phyloP scores from a whole-genome alignment of 2,113 vertebrate species.

The Epinephelus moara region DNA sequence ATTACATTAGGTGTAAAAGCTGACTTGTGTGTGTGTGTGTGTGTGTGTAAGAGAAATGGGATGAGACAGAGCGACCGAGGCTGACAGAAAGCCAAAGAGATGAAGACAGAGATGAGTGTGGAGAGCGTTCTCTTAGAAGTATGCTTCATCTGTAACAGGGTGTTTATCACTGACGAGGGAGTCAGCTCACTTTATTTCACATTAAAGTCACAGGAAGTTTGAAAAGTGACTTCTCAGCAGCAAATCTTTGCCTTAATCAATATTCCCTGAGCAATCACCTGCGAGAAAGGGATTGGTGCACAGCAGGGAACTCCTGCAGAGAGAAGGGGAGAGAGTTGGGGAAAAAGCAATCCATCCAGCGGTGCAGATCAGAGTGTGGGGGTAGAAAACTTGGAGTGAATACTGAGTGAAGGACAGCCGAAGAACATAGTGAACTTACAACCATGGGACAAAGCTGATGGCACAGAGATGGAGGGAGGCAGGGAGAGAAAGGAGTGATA shows the following conservation, averaged over 20 bases:
- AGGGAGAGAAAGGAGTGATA: constrained; percentile 3
- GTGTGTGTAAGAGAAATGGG: background rate
- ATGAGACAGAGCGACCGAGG: constrained; percentile 31
- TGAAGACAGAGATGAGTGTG: constrained; percentile 35
- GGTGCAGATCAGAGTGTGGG: constrained; percentile 61
- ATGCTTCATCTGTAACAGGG: constrained; percentile 31
- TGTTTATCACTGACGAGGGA: constrained; percentile 59
- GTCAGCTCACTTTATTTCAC: constrained; percentile 67
- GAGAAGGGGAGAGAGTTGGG: constrained; percentile 44
- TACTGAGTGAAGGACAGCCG: constrained; percentile 63
- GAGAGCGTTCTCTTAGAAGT: constrained; percentile 28
- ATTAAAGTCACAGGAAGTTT: constrained; percentile 79
- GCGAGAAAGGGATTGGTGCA: constrained; percentile 77
- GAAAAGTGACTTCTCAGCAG: constrained; percentile 79
- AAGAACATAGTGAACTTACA: constrained; percentile 31
- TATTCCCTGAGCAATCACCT: constrained; percentile 86
- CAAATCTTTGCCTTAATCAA: constrained; percentile 82
- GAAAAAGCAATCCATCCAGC: constrained; percentile 67
- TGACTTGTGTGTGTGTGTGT: constrained; percentile 14
- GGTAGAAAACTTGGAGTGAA: constrained; percentile 59
- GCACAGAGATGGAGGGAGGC: constrained; percentile 8
- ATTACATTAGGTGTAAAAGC: constrained; percentile 40
- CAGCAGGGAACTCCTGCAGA: constrained; percentile 79
- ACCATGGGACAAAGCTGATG: constrained; percentile 27
- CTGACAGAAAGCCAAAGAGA: constrained; percentile 43